Base-by-base conservation (phyloP, 2,888 invertebrate species). In the Papilio gigon region DNA sequence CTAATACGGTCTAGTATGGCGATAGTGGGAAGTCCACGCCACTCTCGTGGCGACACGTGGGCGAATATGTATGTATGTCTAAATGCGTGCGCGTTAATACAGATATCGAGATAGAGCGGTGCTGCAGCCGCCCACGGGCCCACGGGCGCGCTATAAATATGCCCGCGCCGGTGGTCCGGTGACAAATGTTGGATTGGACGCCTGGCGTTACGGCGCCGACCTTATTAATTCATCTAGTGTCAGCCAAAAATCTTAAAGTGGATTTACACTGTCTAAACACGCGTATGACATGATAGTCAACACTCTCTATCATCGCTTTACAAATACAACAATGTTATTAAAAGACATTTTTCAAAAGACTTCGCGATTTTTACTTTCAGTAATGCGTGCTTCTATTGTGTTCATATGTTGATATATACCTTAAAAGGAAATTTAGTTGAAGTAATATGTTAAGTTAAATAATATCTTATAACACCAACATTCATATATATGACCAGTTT, bases 111-210 rank as follows among this genome's bases (percentile, higher is more conserved):
- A 81, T 81, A 75, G 76, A 78, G 81, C 79, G 79, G 80, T 78
- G 75, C 74, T 74, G 70, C 74, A 78, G 83, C 84, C 88, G 89
- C 89, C 89, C 87, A 89, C 90, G 82, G 84, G 78, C 76, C 83
- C 78, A 84, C 84, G 80, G 85, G 85, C 86, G 87, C 80, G 86
- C 90, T 92, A 92, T 92, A 90, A 92, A 92, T 92, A 91, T 85
- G 75, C 80, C 90, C 84, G 86, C 85, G 87, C 87, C 84, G 89
- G 91, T 92, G 91, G 91, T 92, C 91, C 88, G 84, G 89, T 89
- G 91, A 91, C 91, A 91, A 91, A 91, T 88, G 86, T 88, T 82
- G 84, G 82, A 79, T 88, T 81, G 84, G 83, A 79, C 78, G 81
- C 84, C 85, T 84, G 85, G 86, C 84, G 81, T 81, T 83, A 84